These are phyloP conservation scores for Girardinichthys multiradiatus DNA, from an alignment of 2,113 vertebrate genomes.

Conservation along the genomic window DNA sequence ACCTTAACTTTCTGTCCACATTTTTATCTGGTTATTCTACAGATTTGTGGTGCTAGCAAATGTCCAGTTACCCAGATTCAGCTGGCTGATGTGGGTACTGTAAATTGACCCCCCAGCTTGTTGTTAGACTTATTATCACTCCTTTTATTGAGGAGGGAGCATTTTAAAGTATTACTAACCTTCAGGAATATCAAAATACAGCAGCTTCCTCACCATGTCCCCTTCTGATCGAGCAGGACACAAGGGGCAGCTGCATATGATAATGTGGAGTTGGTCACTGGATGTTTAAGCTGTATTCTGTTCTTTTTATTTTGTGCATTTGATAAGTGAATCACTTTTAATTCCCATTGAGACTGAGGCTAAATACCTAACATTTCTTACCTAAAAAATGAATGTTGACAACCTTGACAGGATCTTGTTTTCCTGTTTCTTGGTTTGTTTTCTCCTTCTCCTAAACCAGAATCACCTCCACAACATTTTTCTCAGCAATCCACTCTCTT, in stretches of 20 bases:
- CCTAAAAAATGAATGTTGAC: constrained; percentile 88
- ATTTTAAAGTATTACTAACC: constrained; percentile 32
- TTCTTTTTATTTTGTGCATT: constrained; percentile 62
- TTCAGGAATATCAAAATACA: constrained; percentile 87
- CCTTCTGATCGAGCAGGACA: constrained; percentile 80
- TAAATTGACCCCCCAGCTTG: constrained; percentile 58
- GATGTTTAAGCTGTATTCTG: constrained; percentile 10
- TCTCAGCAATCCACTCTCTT: constrained; percentile 71
- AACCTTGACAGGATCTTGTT: constrained; percentile 79
- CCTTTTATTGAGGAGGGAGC: constrained; percentile 70
- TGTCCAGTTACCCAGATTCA: constrained; percentile 92
- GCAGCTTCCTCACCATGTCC: constrained; percentile 35
- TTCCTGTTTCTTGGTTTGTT: constrained; percentile 5
- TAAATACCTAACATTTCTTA: constrained; percentile 86
- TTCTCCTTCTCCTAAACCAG: constrained; percentile 63
- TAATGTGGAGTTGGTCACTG: constrained; percentile 75
- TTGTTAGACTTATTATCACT: constrained; percentile 47
- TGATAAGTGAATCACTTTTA: constrained; percentile 78
- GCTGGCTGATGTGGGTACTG: constrained; percentile 87
- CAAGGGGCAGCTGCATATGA: constrained; percentile 59
- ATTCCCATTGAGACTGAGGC: constrained; percentile 93
- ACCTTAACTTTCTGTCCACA: constrained; percentile 43
- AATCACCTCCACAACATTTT: constrained; percentile 71
- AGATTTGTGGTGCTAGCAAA: constrained; percentile 96
- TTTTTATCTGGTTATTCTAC: constrained; percentile 83